A percentile compares a stretch with the other conserved stretches of the same genome.
These are phyloP conservation scores for Ophiodon elongatus DNA, from an alignment of 2,113 vertebrate species.

Conservation along the genomic window DNA sequence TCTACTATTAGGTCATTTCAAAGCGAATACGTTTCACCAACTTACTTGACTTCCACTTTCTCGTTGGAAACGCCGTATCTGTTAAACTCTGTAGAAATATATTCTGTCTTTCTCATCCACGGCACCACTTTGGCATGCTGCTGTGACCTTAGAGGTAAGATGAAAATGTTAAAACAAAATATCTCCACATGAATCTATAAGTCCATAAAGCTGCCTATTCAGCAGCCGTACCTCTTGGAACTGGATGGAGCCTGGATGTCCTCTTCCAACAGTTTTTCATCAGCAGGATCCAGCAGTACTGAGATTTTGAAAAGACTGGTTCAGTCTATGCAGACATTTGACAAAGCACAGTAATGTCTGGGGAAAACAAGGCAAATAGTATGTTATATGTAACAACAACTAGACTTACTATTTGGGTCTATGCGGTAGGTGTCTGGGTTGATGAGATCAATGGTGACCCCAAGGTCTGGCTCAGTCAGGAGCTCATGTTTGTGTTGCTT, in stretches of 20 bases:
- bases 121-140: conserved; percentile 96
- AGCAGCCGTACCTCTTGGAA: conserved; percentile 88
- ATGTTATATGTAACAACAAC: neutral
- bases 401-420: conserved; percentile 88
- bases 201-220: neutral
- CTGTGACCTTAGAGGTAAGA: conserved; percentile 85
- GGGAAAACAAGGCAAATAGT: neutral
- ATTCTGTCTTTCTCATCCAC: conserved; percentile 97
- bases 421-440: conserved; percentile 95
- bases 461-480: conserved; percentile 93
- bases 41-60: conserved; percentile 96
- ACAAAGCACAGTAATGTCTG: neutral
- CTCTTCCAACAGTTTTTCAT: conserved; percentile 95
- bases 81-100: conserved; percentile 97
- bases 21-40: neutral
- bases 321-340: conserved; percentile 5
- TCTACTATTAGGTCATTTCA: neutral
- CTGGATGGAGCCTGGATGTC: conserved; percentile 94
- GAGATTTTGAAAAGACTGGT: conserved; percentile 22
- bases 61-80: conserved; percentile 95
- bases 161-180: neutral
- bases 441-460: conserved; percentile 95
- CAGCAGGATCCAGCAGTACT: conserved; percentile 92
- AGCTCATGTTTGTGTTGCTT: conserved; percentile 96
- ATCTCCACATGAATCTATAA: neutral